Conservation (phyloP, 1,140 invertebrate genomes). For the Megalonaias nervosa region DNA sequence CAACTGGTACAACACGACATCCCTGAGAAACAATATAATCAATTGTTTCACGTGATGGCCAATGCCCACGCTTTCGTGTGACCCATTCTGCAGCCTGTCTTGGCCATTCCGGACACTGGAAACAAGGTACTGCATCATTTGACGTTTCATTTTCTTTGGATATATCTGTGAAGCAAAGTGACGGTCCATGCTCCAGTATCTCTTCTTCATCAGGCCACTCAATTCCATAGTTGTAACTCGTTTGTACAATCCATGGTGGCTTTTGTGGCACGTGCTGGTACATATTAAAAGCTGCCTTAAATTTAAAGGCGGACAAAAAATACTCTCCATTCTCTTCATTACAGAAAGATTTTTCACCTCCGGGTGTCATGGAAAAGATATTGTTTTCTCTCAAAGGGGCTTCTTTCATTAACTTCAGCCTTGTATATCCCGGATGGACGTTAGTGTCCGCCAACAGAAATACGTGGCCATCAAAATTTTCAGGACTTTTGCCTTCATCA, state of each 20-base stretch:
- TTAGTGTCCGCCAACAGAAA: slow-evolving; percentile 1
- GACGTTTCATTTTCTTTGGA: slow-evolving; percentile 12
- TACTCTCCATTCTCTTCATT: not conserved
- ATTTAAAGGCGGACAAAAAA: slow-evolving; percentile 9
- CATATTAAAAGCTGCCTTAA: slow-evolving; percentile 16
- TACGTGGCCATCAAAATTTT: not conserved
- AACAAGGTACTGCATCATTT: slow-evolving; percentile 19
- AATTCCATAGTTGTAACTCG: slow-evolving; percentile 11
- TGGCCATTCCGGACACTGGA: slow-evolving; percentile 18
- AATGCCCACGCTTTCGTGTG: not conserved
- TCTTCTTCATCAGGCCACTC: slow-evolving; percentile 13
- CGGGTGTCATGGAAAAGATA: slow-evolving; percentile 11
- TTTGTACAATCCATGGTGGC: slow-evolving; percentile 15
- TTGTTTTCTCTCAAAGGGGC: slow-evolving; percentile 6
- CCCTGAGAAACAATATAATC: not conserved
- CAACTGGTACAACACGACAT: slow-evolving; percentile 16
- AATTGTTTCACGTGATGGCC: not conserved
- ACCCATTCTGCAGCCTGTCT: slow-evolving; percentile 7
- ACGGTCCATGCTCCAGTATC: slow-evolving; percentile 14
- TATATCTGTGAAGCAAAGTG: slow-evolving; percentile 14
- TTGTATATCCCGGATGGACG: slow-evolving; percentile 4
- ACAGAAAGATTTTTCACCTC: slow-evolving; percentile 11
- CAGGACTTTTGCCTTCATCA: not conserved
- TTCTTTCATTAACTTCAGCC: slow-evolving; percentile 6
- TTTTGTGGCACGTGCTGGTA: slow-evolving; percentile 16